Base-by-base conservation (phyloP, 2,888 invertebrate species). In the Argynnis bischoffii region DNA sequence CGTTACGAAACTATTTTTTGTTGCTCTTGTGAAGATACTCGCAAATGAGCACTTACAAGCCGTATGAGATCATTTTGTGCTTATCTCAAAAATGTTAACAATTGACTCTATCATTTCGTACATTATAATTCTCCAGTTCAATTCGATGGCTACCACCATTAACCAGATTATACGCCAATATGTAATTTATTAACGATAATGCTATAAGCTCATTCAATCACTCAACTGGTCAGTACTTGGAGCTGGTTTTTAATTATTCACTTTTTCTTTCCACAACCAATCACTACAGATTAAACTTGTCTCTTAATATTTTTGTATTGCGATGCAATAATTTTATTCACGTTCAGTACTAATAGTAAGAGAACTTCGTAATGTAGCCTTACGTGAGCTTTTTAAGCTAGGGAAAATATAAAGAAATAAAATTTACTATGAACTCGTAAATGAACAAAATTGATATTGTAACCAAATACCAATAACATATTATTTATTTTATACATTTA, bases 161-260 rank as follows among this genome's bases (percentile, higher is more conserved):
- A 67, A 59, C 57, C 60, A 66, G 66, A 67, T 73, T 73, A 66
- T 66, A 69, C 67, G 64, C 65, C 68, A 72, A 69, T 71, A 71
- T 41, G 35, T 70, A 68, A 74, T 75, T 71, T 66, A 72, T 72
- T 48, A 71, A 66, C 56, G 41, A 65, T 73, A 75, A 75, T 69
- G 57, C 57, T 69, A 67, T 69, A 70, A 71, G 55, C 69, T 67
- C 55, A 69, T 68, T 68, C 69, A 71, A 67, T 73, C 67, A 72
- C 51, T 69, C 64, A 71, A 69, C 63, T 63, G 35, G 63, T 61
- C 35, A 56, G 16, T 70, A 66, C 69, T 55, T 26, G 31, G 64
- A 69, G 50, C 69, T 65, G 66, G 70, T 69, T 67, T 51, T 68
- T 70, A 69, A 67, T 64, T 69, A 63, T 63, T 47, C 59, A 71